Conservation (phyloP, 2,113 vertebrate species). For the Dipodomys stephensi region DNA sequence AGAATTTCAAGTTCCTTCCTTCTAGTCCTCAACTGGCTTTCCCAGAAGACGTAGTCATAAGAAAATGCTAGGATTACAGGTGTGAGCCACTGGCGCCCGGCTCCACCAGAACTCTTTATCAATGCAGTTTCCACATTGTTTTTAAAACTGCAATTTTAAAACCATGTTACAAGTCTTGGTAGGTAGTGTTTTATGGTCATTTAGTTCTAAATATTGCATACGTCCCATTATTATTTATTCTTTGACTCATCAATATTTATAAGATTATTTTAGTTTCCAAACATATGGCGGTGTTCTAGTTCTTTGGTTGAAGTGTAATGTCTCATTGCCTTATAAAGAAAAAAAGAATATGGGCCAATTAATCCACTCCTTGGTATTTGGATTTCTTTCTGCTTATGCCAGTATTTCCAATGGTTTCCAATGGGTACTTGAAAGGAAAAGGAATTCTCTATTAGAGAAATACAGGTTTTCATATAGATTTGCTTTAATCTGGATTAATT, state of each 20-base stretch:
- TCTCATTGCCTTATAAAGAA: slow-evolving; percentile 5
- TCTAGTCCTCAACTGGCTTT: background rate
- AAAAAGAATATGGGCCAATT: slow-evolving; percentile 33
- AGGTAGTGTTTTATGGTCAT: slow-evolving; percentile 53
- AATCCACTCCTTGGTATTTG: background rate
- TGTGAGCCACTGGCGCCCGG: too few species aligned
- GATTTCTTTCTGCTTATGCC: background rate
- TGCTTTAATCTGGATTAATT: slow-evolving; percentile 17
- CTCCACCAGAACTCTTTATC: background rate
- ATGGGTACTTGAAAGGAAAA: background rate
- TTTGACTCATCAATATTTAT: slow-evolving; percentile 48
- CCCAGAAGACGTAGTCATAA: background rate
- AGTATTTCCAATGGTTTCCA: background rate
- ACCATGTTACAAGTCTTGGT: background rate
- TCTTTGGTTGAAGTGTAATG: background rate
- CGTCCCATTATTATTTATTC: slow-evolving; percentile 48
- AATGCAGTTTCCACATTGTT: background rate
- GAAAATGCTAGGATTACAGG: background rate
- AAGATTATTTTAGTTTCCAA: slow-evolving; percentile 61
- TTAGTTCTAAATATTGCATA: slow-evolving; percentile 61
- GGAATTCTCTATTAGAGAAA: slow-evolving; percentile 34
- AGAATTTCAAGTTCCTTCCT: background rate
- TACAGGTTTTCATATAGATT: background rate
- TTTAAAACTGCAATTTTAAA: slow-evolving; percentile 41
- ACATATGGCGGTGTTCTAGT: background rate